phyloP scores from a whole-genome alignment of 2,888 invertebrate genomes.

The Biston stratarius region DNA sequence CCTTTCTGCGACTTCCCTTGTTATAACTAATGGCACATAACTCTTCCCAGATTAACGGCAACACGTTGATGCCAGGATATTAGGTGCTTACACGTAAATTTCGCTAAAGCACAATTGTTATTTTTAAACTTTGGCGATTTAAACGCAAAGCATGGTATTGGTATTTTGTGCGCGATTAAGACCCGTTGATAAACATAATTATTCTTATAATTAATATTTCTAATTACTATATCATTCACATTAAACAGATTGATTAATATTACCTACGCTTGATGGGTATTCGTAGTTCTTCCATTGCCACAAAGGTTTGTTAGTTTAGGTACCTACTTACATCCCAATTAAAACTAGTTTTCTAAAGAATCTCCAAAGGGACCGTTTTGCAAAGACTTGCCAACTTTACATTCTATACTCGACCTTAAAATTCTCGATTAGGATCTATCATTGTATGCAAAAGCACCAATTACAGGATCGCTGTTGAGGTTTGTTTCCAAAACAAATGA shows the following conservation, averaged over 20 bases:
- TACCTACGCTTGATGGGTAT: neutral
- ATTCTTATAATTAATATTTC: too few relatives aligned
- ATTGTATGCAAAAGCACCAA: constrained; percentile 35
- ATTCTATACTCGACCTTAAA: constrained; percentile 23
- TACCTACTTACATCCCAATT: neutral
- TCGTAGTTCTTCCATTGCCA: neutral
- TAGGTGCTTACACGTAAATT: too few relatives aligned
- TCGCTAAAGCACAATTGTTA: too few relatives aligned
- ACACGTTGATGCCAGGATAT: too few relatives aligned
- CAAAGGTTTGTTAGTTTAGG: neutral
- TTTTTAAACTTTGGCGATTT: too few relatives aligned
- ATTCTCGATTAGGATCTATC: constrained; percentile 23
- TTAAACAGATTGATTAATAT: constrained; percentile 6
- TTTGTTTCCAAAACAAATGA: constrained; percentile 7
- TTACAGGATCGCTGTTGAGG: neutral
- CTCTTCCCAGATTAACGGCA: too few relatives aligned
- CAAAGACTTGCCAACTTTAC: constrained; percentile 3
- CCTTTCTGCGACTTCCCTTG: too few relatives aligned
- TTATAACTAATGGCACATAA: too few relatives aligned
- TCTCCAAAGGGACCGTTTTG: neutral
- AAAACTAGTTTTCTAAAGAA: constrained; percentile 5
- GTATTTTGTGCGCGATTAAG: too few relatives aligned
- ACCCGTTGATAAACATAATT: too few relatives aligned
- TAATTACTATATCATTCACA: neutral
- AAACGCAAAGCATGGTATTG: too few relatives aligned